Percentiles rank a stretch among this genome's conserved stretches.
These are phyloP conservation scores for Synergus laeviventris DNA, from an alignment of 2,888 invertebrate genomes.

Conservation along the genomic window DNA sequence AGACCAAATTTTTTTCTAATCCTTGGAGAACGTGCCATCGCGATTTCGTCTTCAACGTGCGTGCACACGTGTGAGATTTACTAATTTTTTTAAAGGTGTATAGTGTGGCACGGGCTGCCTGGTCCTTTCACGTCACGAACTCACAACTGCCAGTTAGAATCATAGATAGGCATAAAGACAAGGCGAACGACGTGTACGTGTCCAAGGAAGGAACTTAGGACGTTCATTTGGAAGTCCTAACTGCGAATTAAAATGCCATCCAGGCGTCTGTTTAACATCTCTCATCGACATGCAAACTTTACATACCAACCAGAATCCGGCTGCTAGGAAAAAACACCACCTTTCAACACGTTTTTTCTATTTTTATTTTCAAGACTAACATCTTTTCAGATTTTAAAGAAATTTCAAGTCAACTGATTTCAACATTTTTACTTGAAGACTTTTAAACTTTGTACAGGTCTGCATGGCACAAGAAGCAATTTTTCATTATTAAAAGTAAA, in stretches of 20 bases:
- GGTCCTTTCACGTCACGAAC: conserved; percentile 30
- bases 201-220: conserved; percentile 44
- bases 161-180: conserved; percentile 35
- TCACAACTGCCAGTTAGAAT: conserved; percentile 35
- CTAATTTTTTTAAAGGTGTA: conserved; percentile 25
- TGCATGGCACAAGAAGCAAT: too few relatives aligned
- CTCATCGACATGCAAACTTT: conserved; percentile 50
- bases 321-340: neutral
- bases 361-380: neutral
- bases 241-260: conserved; percentile 53
- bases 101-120: conserved; percentile 21
- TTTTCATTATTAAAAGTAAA: neutral
- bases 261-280: conserved; percentile 51
- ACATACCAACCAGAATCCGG: conserved; percentile 36
- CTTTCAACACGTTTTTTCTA: neutral
- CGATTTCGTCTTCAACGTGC: conserved; percentile 31
- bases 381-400: neutral
- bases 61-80: conserved; percentile 10
- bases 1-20: neutral
- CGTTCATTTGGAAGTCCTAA: conserved; percentile 51
- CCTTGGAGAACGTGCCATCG: conserved; percentile 24
- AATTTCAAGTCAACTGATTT: neutral
- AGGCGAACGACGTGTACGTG: conserved; percentile 37
- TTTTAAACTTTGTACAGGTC: neutral
- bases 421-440: neutral